phyloP scores from a whole-genome alignment of 2,888 invertebrate genomes.

The Caenorhabditis sp. region DNA sequence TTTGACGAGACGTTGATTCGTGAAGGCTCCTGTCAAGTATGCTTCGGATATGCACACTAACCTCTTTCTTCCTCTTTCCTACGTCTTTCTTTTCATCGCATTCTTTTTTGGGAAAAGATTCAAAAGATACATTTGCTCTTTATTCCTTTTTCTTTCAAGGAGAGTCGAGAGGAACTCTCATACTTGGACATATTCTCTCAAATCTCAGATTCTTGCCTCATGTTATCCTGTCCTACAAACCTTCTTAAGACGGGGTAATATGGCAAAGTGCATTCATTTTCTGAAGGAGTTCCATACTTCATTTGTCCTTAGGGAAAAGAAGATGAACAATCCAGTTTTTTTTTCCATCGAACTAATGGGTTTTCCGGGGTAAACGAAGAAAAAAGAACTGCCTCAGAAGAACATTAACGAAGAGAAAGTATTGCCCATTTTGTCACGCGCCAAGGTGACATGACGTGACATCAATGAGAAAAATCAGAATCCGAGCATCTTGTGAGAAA shows the following conservation, averaged over 20 bases:
- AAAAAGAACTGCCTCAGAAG: constrained; percentile 13
- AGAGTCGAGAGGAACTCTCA: constrained; percentile 10
- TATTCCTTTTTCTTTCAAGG: neutral
- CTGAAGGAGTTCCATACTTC: constrained; percentile 13
- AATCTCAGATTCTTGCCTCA: constrained; percentile 3
- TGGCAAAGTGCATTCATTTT: constrained; percentile 39
- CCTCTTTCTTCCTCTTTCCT: constrained; percentile 14
- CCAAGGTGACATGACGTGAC: constrained; percentile 23
- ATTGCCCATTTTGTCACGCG: constrained; percentile 26
- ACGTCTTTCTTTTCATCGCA: constrained; percentile 30
- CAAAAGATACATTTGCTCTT: constrained; percentile 16
- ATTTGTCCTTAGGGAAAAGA: neutral
- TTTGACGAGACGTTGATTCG: constrained; percentile 40
- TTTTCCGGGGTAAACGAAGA: neutral
- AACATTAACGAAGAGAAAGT: constrained; percentile 7
- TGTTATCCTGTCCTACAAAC: neutral
- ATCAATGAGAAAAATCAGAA: constrained; percentile 18
- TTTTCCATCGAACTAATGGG: constrained; percentile 37
- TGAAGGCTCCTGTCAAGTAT: constrained; percentile 43
- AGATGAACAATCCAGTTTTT: neutral
- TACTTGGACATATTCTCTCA: constrained; percentile 1
- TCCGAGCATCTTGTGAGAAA: neutral
- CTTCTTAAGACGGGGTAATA: constrained; percentile 24
- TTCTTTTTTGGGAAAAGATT: constrained; percentile 27
- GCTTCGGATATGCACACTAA: constrained; percentile 37